These are phyloP conservation scores for Pseudochaenichthys georgianus DNA, from an alignment of 2,797 vertebrate species.

Conservation along the genomic window DNA sequence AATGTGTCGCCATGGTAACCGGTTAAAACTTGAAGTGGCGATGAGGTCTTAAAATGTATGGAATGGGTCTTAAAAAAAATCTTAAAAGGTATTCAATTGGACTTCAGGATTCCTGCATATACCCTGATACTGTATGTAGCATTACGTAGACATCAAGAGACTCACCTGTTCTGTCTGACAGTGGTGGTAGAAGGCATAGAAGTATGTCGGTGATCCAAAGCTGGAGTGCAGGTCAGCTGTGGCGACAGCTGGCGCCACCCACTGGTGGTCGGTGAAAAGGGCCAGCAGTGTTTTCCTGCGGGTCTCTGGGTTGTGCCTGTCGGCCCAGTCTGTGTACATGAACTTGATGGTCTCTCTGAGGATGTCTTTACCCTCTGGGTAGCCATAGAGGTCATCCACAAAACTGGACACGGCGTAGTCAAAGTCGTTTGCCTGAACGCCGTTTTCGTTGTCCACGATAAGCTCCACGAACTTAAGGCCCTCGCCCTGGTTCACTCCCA, in stretches of 20 bases:
- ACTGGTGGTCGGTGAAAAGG: slow-evolving; percentile 98
- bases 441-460: slow-evolving; percentile 98
- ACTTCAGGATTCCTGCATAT: no score
- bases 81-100: no score
- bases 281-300: slow-evolving; percentile 96
- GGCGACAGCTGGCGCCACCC: slow-evolving; percentile 97
- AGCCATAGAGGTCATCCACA: slow-evolving; percentile 97
- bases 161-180: slow-evolving; percentile 97
- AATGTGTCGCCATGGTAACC: no score
- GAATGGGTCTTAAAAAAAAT: no score
- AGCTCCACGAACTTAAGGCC: slow-evolving; percentile 98
- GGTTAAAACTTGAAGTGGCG: no score
- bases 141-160: not conserved
- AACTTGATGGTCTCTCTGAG: slow-evolving; percentile 99
- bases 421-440: slow-evolving; percentile 98
- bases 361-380: slow-evolving; percentile 98
- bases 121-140: not conserved
- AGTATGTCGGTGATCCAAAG: slow-evolving; percentile 98
- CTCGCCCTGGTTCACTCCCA: slow-evolving; percentile 99
- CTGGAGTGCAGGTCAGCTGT: slow-evolving; percentile 99
- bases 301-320: slow-evolving; percentile 97
- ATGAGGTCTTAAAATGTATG: no score
- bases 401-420: slow-evolving; percentile 99
- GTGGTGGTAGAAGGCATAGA: slow-evolving; percentile 99
- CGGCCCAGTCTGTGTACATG: slow-evolving; percentile 99